Percentiles rank a stretch among this genome's conserved stretches.
Conservation (phyloP, 2,797 vertebrate genomes). For the Alfaro cultratus region DNA sequence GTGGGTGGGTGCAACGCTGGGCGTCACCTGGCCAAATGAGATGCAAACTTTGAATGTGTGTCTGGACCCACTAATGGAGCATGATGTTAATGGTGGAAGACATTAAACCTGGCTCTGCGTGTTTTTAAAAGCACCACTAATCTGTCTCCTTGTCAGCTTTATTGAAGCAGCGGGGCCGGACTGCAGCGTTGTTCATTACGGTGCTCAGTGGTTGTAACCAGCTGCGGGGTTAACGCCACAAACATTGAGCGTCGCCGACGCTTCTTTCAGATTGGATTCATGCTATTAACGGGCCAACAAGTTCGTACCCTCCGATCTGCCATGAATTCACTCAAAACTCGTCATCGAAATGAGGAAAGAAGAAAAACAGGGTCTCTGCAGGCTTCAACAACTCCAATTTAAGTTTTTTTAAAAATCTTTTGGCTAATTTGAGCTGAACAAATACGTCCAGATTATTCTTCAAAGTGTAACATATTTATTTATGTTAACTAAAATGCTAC, state of each 20-base stretch:
- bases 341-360: slow-evolving; percentile 53
- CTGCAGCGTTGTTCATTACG: slow-evolving; percentile 59
- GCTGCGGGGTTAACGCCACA: slow-evolving; percentile 45
- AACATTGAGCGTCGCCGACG: slow-evolving; percentile 11
- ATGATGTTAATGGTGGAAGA: slow-evolving; percentile 71
- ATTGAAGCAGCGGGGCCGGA: slow-evolving; percentile 51
- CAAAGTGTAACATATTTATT: no score
- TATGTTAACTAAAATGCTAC: no score
- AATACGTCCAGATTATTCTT: no score
- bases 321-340: slow-evolving; percentile 57
- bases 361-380: slow-evolving; percentile 8
- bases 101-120: slow-evolving; percentile 72
- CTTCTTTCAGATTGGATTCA: slow-evolving; percentile 22
- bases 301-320: slow-evolving; percentile 25
- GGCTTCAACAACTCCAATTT: no score
- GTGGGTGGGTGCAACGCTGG: slow-evolving; percentile 31
- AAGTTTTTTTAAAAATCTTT: no score
- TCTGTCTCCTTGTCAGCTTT: slow-evolving; percentile 75
- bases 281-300: slow-evolving; percentile 49
- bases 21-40: slow-evolving; percentile 64
- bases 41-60: slow-evolving; percentile 65
- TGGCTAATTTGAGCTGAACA: no score
- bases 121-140: slow-evolving; percentile 73
- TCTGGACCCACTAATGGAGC: slow-evolving; percentile 67
- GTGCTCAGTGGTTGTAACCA: slow-evolving; percentile 50